phyloP scores from a whole-genome alignment of 53 echinoderm and acorn worm species.

The Apostichopus leukothele region DNA sequence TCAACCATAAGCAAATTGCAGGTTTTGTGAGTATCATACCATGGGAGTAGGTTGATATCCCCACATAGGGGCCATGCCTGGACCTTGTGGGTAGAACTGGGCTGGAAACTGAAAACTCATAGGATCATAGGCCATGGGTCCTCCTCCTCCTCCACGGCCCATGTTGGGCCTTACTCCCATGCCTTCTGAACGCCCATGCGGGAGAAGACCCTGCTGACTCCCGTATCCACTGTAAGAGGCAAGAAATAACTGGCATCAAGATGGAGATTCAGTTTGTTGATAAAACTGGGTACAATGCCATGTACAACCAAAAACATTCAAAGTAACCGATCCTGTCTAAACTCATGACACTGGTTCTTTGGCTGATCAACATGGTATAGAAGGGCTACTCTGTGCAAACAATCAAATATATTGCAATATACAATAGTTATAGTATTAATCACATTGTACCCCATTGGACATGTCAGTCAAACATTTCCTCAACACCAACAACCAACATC shows the following conservation, averaged over 20 bases:
- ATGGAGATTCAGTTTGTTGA: too few species aligned
- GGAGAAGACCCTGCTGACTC: constrained; percentile 5
- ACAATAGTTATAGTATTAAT: too few species aligned
- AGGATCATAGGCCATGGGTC: constrained; percentile 29
- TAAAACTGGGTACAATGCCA: too few species aligned
- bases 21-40: neutral
- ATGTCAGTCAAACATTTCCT: too few species aligned
- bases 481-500: too few species aligned
- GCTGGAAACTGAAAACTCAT: constrained; percentile 43
- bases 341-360: too few species aligned
- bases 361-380: too few species aligned
- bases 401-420: too few species aligned
- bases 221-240: constrained; percentile 18
- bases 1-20: neutral
- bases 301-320: too few species aligned
- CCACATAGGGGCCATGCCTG: constrained; percentile 45
- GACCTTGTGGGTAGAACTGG: constrained; percentile 20
- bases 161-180: constrained; percentile 27
- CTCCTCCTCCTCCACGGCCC: constrained; percentile 15
- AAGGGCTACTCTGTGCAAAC: too few species aligned
- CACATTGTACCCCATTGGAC: too few species aligned
- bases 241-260: neutral
- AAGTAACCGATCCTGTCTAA: too few species aligned
- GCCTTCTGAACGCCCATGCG: constrained; percentile 22
- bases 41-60: constrained; percentile 35